Conservation (phyloP, 2,113 vertebrate species). For the Trichomycterus rosablanca region DNA sequence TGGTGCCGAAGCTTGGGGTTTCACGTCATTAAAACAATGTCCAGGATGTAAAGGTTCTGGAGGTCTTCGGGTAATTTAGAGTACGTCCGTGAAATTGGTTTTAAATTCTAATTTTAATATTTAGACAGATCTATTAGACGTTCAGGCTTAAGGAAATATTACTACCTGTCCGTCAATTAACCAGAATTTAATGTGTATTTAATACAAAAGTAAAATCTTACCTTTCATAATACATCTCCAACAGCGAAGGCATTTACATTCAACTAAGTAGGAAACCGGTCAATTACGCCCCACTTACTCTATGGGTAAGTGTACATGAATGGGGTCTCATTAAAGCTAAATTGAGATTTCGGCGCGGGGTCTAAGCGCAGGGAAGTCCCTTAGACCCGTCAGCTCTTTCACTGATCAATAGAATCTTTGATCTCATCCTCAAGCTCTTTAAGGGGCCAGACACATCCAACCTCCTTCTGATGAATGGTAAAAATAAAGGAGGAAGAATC, state of each 20-base stretch:
- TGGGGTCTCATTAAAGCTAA: slow-evolving; percentile 48
- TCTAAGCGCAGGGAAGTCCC: slow-evolving; percentile 43
- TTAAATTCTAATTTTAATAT: too few species aligned
- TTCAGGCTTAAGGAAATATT: too few species aligned
- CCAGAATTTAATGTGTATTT: too few species aligned
- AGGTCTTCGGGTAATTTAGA: too few species aligned
- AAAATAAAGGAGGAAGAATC: slow-evolving; percentile 61
- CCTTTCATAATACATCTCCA: too few species aligned
- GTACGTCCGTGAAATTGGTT: too few species aligned
- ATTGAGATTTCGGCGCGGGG: slow-evolving; percentile 42
- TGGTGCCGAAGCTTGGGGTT: slow-evolving; percentile 42
- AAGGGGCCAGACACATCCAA: slow-evolving; percentile 52
- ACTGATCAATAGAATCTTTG: slow-evolving; percentile 61
- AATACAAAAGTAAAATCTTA: too few species aligned
- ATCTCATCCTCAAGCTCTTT: slow-evolving; percentile 55
- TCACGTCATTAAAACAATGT: too few species aligned
- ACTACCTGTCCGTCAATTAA: too few species aligned
- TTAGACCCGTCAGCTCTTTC: slow-evolving; percentile 48
- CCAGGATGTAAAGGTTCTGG: too few species aligned
- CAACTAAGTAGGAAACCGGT: slow-evolving; percentile 13
- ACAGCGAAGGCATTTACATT: slow-evolving; percentile 19
- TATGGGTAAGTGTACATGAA: slow-evolving; percentile 35
- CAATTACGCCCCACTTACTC: slow-evolving; percentile 20
- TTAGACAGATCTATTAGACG: too few species aligned
- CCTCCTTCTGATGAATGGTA: slow-evolving; percentile 59